Conservation (phyloP, 2,113 vertebrate species). For the Antechinus flavipes region DNA sequence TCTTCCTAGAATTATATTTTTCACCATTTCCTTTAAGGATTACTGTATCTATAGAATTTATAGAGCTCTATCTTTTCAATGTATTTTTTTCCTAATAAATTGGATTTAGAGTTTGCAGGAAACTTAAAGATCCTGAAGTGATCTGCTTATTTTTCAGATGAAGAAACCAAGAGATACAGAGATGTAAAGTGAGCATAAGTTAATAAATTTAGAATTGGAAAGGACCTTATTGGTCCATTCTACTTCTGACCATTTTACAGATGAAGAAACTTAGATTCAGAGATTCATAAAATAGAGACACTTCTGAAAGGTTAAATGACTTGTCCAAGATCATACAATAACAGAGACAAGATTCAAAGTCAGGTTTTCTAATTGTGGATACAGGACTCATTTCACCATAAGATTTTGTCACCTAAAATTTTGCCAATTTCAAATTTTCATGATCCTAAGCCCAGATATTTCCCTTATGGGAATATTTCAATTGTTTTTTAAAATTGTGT, state of each 20-base stretch:
- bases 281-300: background rate
- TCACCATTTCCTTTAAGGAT: background rate
- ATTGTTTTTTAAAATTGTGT: background rate
- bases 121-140: background rate
- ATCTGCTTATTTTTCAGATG: background rate
- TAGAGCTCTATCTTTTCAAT: background rate
- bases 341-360: background rate
- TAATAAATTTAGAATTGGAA: background rate
- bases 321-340: background rate
- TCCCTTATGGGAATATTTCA: background rate
- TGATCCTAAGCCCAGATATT: background rate
- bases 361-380: background rate
- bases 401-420: background rate
- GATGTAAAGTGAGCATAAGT: background rate
- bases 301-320: background rate
- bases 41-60: background rate
- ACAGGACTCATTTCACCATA: background rate
- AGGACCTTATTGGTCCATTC: background rate
- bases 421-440: background rate
- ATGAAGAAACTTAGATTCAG: background rate
- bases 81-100: background rate
- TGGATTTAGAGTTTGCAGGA: background rate
- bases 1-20: background rate
- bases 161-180: background rate
- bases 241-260: background rate